Conservation (phyloP, 2,888 invertebrate genomes). For the Pyrgus malvae region DNA sequence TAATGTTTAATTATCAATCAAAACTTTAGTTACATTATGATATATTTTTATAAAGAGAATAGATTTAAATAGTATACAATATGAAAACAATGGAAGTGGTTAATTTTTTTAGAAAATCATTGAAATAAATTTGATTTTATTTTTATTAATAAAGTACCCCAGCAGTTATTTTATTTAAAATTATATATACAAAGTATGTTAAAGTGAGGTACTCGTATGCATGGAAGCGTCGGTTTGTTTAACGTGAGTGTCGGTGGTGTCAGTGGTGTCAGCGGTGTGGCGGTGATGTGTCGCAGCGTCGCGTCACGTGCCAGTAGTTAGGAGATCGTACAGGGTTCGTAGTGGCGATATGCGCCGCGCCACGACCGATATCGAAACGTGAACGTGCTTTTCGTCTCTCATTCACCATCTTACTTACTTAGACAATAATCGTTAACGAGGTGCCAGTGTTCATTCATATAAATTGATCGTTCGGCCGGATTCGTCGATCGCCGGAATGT, state of each 20-base stretch:
- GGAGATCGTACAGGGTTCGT: slow-evolving; percentile 46
- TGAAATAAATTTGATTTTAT: too few relatives aligned
- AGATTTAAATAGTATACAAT: too few relatives aligned
- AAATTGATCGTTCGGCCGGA: slow-evolving; percentile 38
- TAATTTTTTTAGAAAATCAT: too few relatives aligned
- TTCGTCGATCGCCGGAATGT: slow-evolving; percentile 45
- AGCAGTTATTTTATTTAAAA: too few relatives aligned
- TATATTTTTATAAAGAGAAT: too few relatives aligned
- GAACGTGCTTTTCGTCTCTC: slow-evolving; percentile 31
- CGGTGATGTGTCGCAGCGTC: slow-evolving; percentile 38
- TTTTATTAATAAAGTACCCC: too few relatives aligned
- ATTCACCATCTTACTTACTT: slow-evolving; percentile 32
- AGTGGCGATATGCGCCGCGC: slow-evolving; percentile 32
- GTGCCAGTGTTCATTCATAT: slow-evolving; percentile 63
- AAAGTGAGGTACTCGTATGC: too few relatives aligned
- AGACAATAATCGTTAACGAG: slow-evolving; percentile 56
- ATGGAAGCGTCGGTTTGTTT: slow-evolving; percentile 12
- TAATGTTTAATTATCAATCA: too few relatives aligned
- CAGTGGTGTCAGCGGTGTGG: slow-evolving; percentile 33
- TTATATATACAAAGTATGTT: too few relatives aligned
- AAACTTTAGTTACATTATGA: too few relatives aligned
- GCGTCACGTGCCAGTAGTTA: slow-evolving; percentile 51
- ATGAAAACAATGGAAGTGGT: too few relatives aligned
- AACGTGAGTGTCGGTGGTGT: slow-evolving; percentile 20
- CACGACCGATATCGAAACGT: slow-evolving; percentile 30